A percentile compares a stretch with the other conserved stretches of the same genome.
Evolutionary conservation across 2,888 invertebrate species (phyloP).

Genomic region (Heliconius aoede): DNA sequence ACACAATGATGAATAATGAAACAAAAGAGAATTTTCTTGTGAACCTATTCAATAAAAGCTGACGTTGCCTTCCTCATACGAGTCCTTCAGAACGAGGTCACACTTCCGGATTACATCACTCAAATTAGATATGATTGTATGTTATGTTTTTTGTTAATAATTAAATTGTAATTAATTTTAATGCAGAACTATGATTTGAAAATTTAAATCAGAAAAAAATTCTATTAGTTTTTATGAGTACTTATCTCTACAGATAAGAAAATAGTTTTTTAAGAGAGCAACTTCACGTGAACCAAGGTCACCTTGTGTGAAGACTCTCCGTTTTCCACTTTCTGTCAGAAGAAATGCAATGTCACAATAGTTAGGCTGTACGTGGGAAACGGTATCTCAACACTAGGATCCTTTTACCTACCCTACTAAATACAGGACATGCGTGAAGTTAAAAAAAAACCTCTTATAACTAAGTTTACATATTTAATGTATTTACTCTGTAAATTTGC

Average conservation of each 20-base stretch:
- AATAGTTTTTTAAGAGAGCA: too few species aligned
- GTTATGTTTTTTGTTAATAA: slow-evolving; percentile 17
- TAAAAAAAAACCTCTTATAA: slow-evolving; percentile 3
- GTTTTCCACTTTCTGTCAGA: too few species aligned
- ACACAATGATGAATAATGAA: slow-evolving; percentile 18
- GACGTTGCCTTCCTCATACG: slow-evolving; percentile 43
- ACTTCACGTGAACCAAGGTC: too few species aligned
- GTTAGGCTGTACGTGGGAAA: not conserved
- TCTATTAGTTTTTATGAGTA: too few species aligned
- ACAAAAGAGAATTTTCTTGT: slow-evolving; percentile 42
- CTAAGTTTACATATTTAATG: slow-evolving; percentile 37
- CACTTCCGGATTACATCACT: slow-evolving; percentile 45
- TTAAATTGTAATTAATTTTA: not conserved
- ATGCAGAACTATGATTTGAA: not conserved
- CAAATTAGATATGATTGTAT: slow-evolving; percentile 39
- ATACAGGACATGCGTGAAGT: not conserved
- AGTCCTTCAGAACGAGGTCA: slow-evolving; percentile 44
- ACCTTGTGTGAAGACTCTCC: too few species aligned
- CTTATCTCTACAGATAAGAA: too few species aligned
- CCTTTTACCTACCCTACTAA: too few species aligned
- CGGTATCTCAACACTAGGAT: not conserved
- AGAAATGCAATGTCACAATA: too few species aligned
- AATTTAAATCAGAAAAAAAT: not conserved
- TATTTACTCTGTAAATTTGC: slow-evolving; percentile 45
- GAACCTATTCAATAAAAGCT: slow-evolving; percentile 44